Percentiles rank a stretch among this genome's conserved stretches.
phyloP scores from a whole-genome alignment of 2,113 vertebrate species.

The Cynoglossus semilaevis region DNA sequence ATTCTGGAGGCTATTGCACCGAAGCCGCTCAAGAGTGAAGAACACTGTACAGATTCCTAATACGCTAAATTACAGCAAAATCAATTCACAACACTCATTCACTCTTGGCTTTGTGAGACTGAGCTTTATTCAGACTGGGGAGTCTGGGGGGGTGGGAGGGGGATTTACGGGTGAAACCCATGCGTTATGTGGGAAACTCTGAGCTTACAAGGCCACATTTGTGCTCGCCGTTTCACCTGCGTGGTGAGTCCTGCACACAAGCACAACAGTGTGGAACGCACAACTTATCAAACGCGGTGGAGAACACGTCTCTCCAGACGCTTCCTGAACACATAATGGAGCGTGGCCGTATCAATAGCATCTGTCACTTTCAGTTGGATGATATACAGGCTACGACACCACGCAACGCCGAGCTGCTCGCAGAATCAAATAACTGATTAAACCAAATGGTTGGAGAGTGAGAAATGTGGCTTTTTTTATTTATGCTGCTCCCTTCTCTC shows the following conservation, averaged over 20 bases:
- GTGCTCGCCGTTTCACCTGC: conserved; percentile 35
- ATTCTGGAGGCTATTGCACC: conserved; percentile 31
- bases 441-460: conserved; percentile 10
- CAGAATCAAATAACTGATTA: conserved; percentile 34
- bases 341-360: conserved; percentile 32
- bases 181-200: conserved; percentile 47
- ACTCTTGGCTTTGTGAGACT: conserved; percentile 23
- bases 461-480: conserved; percentile 8
- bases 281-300: conserved; percentile 14
- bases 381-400: conserved; percentile 29
- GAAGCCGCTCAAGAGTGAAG: conserved; percentile 27
- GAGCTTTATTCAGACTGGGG: conserved; percentile 16
- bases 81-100: neutral
- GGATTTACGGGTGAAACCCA: conserved; percentile 11
- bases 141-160: neutral
- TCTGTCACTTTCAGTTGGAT: conserved; percentile 20
- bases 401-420: conserved; percentile 20
- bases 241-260: conserved; percentile 28
- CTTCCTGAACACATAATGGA: conserved; percentile 29
- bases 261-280: conserved; percentile 49
- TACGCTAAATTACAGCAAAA: conserved; percentile 23
- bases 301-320: conserved; percentile 20
- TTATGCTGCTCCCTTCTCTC: conserved; percentile 8
- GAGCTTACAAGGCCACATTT: conserved; percentile 44
- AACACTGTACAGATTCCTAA: conserved; percentile 49